Base-by-base conservation (phyloP, 2,797 vertebrate species). In the Malurus leucopterus region DNA sequence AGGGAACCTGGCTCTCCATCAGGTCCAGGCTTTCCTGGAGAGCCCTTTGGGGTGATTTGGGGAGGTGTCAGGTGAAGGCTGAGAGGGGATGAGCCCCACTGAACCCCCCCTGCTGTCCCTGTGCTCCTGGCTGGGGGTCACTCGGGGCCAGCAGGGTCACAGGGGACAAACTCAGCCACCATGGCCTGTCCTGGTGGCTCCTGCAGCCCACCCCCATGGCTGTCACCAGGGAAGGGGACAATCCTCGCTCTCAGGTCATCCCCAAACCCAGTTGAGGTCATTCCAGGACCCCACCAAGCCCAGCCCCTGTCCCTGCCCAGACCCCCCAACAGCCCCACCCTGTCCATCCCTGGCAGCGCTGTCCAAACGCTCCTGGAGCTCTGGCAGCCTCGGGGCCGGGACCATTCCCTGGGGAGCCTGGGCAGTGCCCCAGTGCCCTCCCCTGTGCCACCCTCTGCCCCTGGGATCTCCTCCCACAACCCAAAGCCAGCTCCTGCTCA, bases 21-120 rank as follows among this genome's bases (percentile, higher is more conserved):
- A 32, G 85, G 73, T 68, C 98, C 98, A 27, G 93, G 75, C 77
- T 89, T 97, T 53, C 98, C 98, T 9, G 81, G 84, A 70, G 95
- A 93, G 6, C 98, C 98, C 98, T 99, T 92, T 84, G 68, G 85
- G 50, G 47, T 88, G 5, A 40, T 80, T 80, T 24, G 11, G 34
- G 65, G 19, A 79, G 47, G 15, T 8, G 21, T 86, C 21, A 63
- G 55, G 11, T 24, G 80, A 7, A 22, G 26, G 24, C 24, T 36
- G 53, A 30, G 69, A 44, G 17, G 22, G 43, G 15, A 43, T 0
- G 27, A 76, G 6, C 3, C 53, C 72, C 3, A 1, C 41, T 0
- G 0, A 86, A 30, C n/a, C 62, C 44, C 36, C 1, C 0, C 5
- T 36, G 65, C 46, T 59, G 70, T 13, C 59, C 67, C 64, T 38